These are phyloP conservation scores for Nomada hirtipes DNA, from an alignment of 2,888 invertebrate species.

Conservation along the genomic window DNA sequence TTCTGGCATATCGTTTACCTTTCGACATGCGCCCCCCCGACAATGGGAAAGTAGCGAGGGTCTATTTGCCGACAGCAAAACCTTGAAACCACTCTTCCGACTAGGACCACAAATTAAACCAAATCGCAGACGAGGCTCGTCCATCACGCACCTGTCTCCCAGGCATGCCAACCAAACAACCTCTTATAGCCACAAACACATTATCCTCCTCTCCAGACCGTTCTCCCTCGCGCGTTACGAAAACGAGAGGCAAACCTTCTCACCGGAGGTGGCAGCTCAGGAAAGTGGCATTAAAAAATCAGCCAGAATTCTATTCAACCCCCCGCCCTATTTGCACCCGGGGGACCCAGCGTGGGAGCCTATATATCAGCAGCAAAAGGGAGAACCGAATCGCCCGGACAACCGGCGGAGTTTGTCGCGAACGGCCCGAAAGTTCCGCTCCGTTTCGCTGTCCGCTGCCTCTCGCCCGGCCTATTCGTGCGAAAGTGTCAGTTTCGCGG, in stretches of 20 bases:
- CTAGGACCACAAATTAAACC: background rate
- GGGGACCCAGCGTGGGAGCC: conserved; percentile 27
- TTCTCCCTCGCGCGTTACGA: background rate
- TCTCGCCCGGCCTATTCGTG: conserved; percentile 69
- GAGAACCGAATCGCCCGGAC: conserved; percentile 9
- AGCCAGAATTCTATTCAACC: conserved; percentile 28
- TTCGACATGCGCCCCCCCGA: no score
- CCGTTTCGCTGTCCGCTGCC: conserved; percentile 17
- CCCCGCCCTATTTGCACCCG: conserved; percentile 19
- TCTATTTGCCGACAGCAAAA: background rate
- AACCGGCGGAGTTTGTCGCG: conserved; percentile 6
- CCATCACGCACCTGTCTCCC: conserved; percentile 5
- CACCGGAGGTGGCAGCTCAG: no score
- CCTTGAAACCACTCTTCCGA: background rate
- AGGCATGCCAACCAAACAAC: background rate
- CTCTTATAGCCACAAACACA: background rate
- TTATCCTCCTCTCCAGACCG: background rate
- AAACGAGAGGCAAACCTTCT: background rate
- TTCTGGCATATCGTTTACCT: no score
- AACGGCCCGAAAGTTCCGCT: conserved; percentile 1
- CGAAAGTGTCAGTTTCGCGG: conserved; percentile 77
- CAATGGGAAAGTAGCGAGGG: no score
- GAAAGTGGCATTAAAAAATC: conserved; percentile 22
- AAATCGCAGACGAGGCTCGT: background rate
- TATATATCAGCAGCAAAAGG: conserved; percentile 15